phyloP scores from a whole-genome alignment of 37 sponge, comb jelly and placozoan genomes.

The Axinella damicornis region DNA sequence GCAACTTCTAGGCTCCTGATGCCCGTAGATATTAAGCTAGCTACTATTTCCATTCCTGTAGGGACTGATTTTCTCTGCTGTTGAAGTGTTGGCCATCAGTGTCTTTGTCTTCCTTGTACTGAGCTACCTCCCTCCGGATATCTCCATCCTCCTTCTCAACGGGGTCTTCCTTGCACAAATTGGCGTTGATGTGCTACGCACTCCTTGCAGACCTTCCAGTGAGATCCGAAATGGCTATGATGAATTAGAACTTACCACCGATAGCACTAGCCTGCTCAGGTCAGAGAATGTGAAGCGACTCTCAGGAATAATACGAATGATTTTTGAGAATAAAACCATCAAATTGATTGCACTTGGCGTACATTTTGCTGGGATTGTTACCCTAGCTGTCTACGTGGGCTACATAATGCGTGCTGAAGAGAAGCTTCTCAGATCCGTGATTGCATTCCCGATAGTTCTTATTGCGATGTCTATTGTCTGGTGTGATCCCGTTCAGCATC shows the following conservation, averaged over 20 bases:
- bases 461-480: slow-evolving; percentile 34
- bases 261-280: background rate
- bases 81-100: slow-evolving; percentile 52
- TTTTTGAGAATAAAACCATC: slow-evolving; percentile 15
- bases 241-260: background rate
- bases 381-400: background rate
- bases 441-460: slow-evolving; percentile 6
- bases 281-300: background rate
- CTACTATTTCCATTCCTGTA: slow-evolving; percentile 5
- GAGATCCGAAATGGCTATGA: background rate
- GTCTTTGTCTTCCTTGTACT: slow-evolving; percentile 41
- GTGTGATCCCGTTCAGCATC: slow-evolving; percentile 31
- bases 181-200: slow-evolving; percentile 2
- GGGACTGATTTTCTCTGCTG: slow-evolving; percentile 31
- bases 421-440: background rate
- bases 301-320: background rate
- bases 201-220: background rate
- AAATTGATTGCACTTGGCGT: slow-evolving; percentile 32
- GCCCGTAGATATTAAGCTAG: too few relatives aligned
- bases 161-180: slow-evolving; percentile 46
- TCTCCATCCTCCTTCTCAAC: slow-evolving; percentile 37
- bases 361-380: slow-evolving; percentile 30
- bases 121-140: slow-evolving; percentile 31
- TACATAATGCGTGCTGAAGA: background rate
- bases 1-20: too few relatives aligned